Conservation (phyloP, 53 echinoderm and acorn worm genomes). For the Pentamera pediparva region DNA sequence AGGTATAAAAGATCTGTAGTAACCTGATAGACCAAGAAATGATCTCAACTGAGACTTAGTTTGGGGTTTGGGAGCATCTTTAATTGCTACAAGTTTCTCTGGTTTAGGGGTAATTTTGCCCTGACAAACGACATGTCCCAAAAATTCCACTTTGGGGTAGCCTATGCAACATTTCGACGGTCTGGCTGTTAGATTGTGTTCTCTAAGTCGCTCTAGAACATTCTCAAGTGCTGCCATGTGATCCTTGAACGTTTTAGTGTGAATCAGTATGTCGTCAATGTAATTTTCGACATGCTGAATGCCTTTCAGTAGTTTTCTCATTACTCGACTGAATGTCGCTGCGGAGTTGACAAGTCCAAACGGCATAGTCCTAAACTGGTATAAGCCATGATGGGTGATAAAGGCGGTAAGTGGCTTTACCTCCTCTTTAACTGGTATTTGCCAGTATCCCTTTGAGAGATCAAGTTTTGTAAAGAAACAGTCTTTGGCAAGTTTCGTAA, state of each 20-base stretch:
- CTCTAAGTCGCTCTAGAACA: conserved; percentile 37
- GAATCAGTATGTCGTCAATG: conserved; percentile 55
- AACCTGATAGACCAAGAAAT: conserved; percentile 23
- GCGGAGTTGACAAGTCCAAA: not conserved
- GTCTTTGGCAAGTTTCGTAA: conserved; percentile 20
- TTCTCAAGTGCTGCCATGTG: conserved; percentile 34
- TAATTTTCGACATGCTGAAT: conserved; percentile 46
- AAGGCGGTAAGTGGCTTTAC: conserved; percentile 35
- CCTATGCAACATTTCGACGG: conserved; percentile 38
- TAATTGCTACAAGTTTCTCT: conserved; percentile 24
- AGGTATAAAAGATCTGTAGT: conserved; percentile 28
- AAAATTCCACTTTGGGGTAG: conserved; percentile 32
- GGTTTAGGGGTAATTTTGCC: conserved; percentile 40
- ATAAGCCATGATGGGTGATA: not conserved
- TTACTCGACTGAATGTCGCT: conserved; percentile 51
- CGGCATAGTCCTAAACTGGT: not conserved
- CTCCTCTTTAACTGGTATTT: conserved; percentile 42
- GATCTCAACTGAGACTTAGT: conserved; percentile 30
- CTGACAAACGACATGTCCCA: conserved; percentile 35
- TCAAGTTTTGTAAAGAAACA: conserved; percentile 31
- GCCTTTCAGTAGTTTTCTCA: conserved; percentile 45
- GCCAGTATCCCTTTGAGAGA: conserved; percentile 50
- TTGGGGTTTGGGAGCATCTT: not conserved
- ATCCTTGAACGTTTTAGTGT: conserved; percentile 52
- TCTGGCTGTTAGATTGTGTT: conserved; percentile 18